Base-by-base conservation (phyloP, 2,888 invertebrate species). In the Eristalis intricaria region DNA sequence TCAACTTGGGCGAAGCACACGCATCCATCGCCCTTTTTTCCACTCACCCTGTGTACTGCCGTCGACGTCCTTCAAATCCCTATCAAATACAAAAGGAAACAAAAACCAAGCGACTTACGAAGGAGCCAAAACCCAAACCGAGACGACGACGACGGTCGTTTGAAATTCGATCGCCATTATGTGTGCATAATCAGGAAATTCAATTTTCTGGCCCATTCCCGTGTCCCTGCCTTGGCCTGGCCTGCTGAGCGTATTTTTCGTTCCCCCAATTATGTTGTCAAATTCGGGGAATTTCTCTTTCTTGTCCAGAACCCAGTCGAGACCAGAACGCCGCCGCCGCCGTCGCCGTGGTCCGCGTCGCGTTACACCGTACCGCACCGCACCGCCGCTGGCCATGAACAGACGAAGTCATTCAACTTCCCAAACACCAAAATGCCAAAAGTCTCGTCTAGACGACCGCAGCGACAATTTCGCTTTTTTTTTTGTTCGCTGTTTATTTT, bases 331-430 rank as follows among this genome's bases (percentile, higher is more conserved):
- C 56, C 43, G 19, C 50, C 50, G 40, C 61, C 15, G 61, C 29
- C 76, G 68, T 69, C n/a, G n/a, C n/a, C n/a, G n/a, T n/a, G n/a
- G n/a, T 26, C 26, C 26, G 26, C 26, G 26, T 26, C 26, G n/a
- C 15, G 40, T 77, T 43, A 70, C 63, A 8, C 66, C 43, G 35
- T 26, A 23, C 78, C 73, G 70, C 70, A 50, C 50, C 11, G 35
- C n/a, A 7, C 56, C 13, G 50, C 50, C 50, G 66, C 58, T 66
- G 75, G 70, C 86, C 83, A 74, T 83, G 78, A 83, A 65, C 77
- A 60, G 74, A 75, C 78, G 78, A 86, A 86, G 86, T 86, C 86
- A 86, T 83, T 86, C 83, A 86, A 78, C 86, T 83, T 69, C 71
- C 40, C 71, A 29, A 15, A 66, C 26, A 65, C 26, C 29, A 75